Base-by-base conservation (phyloP, 1,140 invertebrate species). In the Lasioglossum albipes region DNA sequence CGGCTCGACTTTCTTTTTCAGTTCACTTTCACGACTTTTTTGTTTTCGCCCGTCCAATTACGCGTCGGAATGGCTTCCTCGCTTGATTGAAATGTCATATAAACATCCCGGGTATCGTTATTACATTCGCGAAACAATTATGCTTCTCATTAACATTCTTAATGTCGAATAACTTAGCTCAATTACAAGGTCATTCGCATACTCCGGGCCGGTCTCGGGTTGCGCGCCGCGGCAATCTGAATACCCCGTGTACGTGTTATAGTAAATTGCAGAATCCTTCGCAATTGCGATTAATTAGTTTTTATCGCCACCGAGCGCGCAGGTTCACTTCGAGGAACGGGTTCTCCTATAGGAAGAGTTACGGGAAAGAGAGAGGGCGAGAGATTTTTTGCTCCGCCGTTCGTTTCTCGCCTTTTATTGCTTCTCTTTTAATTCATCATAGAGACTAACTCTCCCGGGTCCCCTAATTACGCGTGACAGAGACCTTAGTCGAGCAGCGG, bases 371-470 rank as follows among this genome's bases (percentile, higher is more conserved):
- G 36, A 36, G 36, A 36, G 36, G 3, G 36, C 1, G 36, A 36
- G 36, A 36, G 36, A 36, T 52, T 57, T 49, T 42, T 67, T 66
- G 31, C 69, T 57, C 67, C 67, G 45, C 6, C 9, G 67, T 7
- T 36, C 41, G 45, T 57, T 68, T 31, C 6, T 41, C n/a, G 31
- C 61, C 45, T 69, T 13, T 3, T 13, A 9, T 70, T 22, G 68
- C 52, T 20, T 59, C 31, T 27, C 31, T 57, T 59, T 68, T 68
- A 71, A 71, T 59, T 49, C 18, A 41, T 49, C 65, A 67, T 80
- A 80, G 70, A 71, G 75, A 79, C 70, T 76, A 73, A 76, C 72
- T 68, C 73, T 36, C 36, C 36, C 36, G 36, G 72, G 57, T 70
- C 81, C 71, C 61, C 81, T 74, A 62, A 62, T 73, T 64, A 78